phyloP scores from a whole-genome alignment of 2,888 invertebrate species.

The Leptura quadrifasciata region DNA sequence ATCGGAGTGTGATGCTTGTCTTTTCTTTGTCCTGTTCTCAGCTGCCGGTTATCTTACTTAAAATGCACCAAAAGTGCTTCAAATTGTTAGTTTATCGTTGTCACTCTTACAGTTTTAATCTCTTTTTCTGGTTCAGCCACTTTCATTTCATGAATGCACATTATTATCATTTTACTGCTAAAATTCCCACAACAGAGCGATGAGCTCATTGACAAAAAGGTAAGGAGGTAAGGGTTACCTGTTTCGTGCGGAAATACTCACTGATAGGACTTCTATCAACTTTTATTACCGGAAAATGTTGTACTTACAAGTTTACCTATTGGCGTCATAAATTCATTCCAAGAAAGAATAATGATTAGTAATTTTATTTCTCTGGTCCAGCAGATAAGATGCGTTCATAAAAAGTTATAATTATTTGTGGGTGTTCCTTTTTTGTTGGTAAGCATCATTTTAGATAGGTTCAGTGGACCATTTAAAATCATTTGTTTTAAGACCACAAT shows the following conservation, averaged over 20 bases:
- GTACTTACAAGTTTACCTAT: slow-evolving; percentile 13
- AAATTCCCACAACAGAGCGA: slow-evolving; percentile 26
- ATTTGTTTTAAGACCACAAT: slow-evolving; percentile 8
- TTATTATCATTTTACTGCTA: slow-evolving; percentile 13
- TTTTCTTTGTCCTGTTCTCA: slow-evolving; percentile 58
- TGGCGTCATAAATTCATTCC: slow-evolving; percentile 26
- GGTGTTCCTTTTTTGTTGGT: slow-evolving; percentile 19
- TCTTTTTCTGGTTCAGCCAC: slow-evolving; percentile 31
- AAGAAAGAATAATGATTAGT: slow-evolving; percentile 5
- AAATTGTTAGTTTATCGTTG: slow-evolving; percentile 52
- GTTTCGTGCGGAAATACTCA: slow-evolving; percentile 2
- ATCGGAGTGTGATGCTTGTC: slow-evolving; percentile 59
- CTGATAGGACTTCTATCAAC: background rate
- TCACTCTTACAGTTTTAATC: slow-evolving; percentile 45
- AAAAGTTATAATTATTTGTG: slow-evolving; percentile 15
- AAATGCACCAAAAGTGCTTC: slow-evolving; percentile 56
- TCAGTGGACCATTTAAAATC: background rate
- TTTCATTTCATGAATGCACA: slow-evolving; percentile 13
- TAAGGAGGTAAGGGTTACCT: background rate
- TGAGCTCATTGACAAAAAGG: slow-evolving; percentile 20
- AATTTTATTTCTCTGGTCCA: slow-evolving; percentile 8
- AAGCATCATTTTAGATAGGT: background rate
- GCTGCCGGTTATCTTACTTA: slow-evolving; percentile 58
- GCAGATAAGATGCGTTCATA: background rate
- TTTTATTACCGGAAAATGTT: slow-evolving; percentile 41